Evolutionary conservation across 2,888 invertebrate species (phyloP).

Genomic region (Fragum whitleyi): DNA sequence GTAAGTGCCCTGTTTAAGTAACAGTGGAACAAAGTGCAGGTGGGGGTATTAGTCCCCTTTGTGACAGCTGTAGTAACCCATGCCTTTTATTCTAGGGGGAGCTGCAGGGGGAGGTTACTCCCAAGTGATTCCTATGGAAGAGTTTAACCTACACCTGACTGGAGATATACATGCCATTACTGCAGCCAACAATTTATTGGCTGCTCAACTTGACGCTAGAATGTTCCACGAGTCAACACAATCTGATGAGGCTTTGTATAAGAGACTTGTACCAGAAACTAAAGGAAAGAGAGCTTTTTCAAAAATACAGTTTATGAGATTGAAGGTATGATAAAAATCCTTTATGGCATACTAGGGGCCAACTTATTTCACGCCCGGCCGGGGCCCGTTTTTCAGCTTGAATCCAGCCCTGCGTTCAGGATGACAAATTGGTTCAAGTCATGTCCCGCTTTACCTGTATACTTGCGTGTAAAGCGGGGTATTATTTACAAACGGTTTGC

Average conservation of each 20-base stretch:
- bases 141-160: slow-evolving; percentile 98
- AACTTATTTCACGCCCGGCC: too few species aligned
- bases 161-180: slow-evolving; percentile 99
- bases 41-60: too few species aligned
- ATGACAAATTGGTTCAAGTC: too few species aligned
- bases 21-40: too few species aligned
- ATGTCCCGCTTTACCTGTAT: too few species aligned
- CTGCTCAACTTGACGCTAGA: slow-evolving; percentile 98
- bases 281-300: slow-evolving; percentile 94
- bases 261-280: slow-evolving; percentile 93
- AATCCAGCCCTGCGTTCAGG: too few species aligned
- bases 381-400: too few species aligned
- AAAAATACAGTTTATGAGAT: slow-evolving; percentile 92
- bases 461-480: too few species aligned
- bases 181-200: slow-evolving; percentile 98
- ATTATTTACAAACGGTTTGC: too few species aligned
- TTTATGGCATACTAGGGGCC: too few species aligned
- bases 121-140: slow-evolving; percentile 99
- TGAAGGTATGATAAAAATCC: slow-evolving; percentile 84
- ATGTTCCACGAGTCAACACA: slow-evolving; percentile 99
- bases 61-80: too few species aligned
- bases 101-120: slow-evolving; percentile 99
- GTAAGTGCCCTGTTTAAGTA: too few species aligned
- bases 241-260: slow-evolving; percentile 92
- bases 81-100: slow-evolving; percentile 91